Base-by-base conservation (phyloP, 2,797 vertebrate genomes). In the Rhinatrema bivittatum region DNA sequence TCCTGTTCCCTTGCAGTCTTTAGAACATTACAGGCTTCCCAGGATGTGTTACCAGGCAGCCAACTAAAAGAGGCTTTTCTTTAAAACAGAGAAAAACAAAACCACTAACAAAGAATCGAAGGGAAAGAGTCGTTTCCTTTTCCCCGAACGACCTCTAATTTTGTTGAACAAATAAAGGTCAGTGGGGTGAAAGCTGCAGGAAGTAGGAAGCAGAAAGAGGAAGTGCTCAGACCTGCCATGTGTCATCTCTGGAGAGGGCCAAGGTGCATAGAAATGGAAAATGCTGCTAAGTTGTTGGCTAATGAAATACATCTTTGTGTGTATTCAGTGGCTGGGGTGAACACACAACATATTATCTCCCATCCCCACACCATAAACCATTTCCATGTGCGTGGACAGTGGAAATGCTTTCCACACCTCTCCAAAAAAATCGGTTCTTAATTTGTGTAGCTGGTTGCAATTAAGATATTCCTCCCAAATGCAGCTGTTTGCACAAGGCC, bases 271-370 rank as follows among this genome's bases (percentile, higher is more conserved):
- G 1, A 72, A 57, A 17, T 85, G 81, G 32, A 86, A 69, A 5
- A 76, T 74, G 56, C 81, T 77, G 12, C 84, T 80, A 10, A 77
- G 82, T 37, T 9, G 10, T 77, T 76, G 68, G 82, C 83, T 78
- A 54, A 79, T 78, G 69, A n/a, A n/a, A n/a, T n/a, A n/a, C n/a
- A n/a, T n/a, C n/a, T n/a, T n/a, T n/a, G n/a, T n/a, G 38, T 51
- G 64, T 59, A 7, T 45, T 12, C 19, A 19, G n/a, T 5, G 7
- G n/a, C 19, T 2, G 9, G 8, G 12, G 12, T 17, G 19, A n/a
- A 28, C n/a, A n/a, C n/a, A n/a, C n/a, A n/a, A n/a, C n/a, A n/a
- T n/a, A n/a, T n/a, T n/a, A n/a, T n/a, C n/a, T n/a, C n/a, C 10
- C 15, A 7, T 28, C 28, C 28, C 18, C n/a, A n/a, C n/a, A 7